Evolutionary conservation across 2,797 vertebrate species (phyloP).

Genomic region (Phrynocephalus forsythii): DNA sequence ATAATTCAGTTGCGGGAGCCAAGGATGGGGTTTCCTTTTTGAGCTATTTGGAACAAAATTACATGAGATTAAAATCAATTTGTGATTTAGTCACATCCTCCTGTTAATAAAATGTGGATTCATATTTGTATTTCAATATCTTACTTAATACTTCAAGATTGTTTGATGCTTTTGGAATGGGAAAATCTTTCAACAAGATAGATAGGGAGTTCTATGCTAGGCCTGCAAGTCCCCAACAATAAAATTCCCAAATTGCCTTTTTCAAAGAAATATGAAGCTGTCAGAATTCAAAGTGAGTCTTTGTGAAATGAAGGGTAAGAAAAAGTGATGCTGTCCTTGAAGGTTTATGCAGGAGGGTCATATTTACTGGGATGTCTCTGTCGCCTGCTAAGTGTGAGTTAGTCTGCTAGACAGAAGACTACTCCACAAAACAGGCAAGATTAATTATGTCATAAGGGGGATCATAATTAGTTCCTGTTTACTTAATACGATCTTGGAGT

Average conservation of each 20-base stretch:
- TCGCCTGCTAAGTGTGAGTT: slow-evolving; percentile 20
- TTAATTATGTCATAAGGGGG: slow-evolving; percentile 32
- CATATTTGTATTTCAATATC: not conserved
- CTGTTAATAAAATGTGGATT: not conserved
- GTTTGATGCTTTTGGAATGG: not conserved
- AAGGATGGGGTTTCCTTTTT: not conserved
- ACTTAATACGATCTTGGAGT: slow-evolving; percentile 51
- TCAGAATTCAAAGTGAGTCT: not conserved
- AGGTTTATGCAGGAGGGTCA: not conserved
- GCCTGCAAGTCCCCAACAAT: not conserved
- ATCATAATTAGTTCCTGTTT: slow-evolving; percentile 53
- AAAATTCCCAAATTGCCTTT: slow-evolving; percentile 9
- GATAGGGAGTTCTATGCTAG: slow-evolving; percentile 19
- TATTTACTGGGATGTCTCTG: slow-evolving; percentile 31
- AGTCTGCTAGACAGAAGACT: slow-evolving; percentile 19
- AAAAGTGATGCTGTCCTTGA: slow-evolving; percentile 4
- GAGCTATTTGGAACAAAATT: not conserved
- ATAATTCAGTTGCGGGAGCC: not conserved
- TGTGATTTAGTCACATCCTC: not conserved
- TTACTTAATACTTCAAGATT: not conserved
- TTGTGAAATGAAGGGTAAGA: slow-evolving; percentile 20
- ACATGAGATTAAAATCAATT: not conserved
- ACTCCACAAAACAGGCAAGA: slow-evolving; percentile 4
- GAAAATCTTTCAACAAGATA: not conserved
- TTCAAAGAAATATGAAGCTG: slow-evolving; percentile 29